These are phyloP conservation scores for Sparidentex hasta DNA, from an alignment of 2,797 vertebrate genomes.

Conservation along the genomic window DNA sequence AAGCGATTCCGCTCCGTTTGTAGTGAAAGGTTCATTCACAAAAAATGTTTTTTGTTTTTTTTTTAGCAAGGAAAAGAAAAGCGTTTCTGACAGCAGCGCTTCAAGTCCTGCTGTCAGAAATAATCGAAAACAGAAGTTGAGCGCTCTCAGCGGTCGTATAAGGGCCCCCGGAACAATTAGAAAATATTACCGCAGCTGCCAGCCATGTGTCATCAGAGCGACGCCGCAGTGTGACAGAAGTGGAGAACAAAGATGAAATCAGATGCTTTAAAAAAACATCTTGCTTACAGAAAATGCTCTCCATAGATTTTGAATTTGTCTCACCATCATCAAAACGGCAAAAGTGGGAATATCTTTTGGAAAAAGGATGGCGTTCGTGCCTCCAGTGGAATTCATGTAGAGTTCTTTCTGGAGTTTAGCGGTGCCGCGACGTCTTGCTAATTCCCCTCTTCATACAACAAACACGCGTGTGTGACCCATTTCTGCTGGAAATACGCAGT, in stretches of 20 bases:
- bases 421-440: background rate
- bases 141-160: background rate
- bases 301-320: background rate
- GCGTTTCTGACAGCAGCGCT: background rate
- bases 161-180: background rate
- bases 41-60: too few relatives aligned
- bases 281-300: background rate
- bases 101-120: constrained; percentile 3
- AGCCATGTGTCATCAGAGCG: background rate
- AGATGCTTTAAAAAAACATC: background rate
- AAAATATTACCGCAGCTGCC: constrained; percentile 9
- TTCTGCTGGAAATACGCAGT: background rate
- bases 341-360: background rate
- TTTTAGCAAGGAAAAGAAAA: background rate
- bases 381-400: background rate
- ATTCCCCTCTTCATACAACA: background rate
- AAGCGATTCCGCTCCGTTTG: background rate
- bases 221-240: background rate
- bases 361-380: background rate
- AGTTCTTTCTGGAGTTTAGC: background rate
- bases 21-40: constrained; percentile 1
- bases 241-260: background rate
- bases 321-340: background rate
- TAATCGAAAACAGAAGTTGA: constrained; percentile 1
- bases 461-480: background rate